These are phyloP conservation scores for Globicephala melas DNA, from an alignment of 2,113 vertebrate species.

Conservation along the genomic window DNA sequence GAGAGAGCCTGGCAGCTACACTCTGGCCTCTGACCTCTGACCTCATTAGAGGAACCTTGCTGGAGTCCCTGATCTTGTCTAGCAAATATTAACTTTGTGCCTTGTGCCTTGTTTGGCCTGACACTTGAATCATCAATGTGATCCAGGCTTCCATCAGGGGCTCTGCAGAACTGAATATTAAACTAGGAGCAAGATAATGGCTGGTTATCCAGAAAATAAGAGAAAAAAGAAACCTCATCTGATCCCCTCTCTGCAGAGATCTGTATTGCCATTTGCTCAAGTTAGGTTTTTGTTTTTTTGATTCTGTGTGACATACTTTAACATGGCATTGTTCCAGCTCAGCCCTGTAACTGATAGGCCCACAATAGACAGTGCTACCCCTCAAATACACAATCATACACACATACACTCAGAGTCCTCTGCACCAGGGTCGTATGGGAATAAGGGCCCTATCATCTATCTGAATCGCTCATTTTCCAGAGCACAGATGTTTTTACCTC, in stretches of 20 bases:
- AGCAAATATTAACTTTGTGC: constrained; percentile 24
- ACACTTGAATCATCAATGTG: constrained; percentile 6
- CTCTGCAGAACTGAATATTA: constrained; percentile 29
- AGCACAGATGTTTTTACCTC: neutral
- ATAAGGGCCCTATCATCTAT: neutral
- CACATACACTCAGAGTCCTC: neutral
- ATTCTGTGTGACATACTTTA: neutral
- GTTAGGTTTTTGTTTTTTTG: neutral
- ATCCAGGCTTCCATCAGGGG: neutral
- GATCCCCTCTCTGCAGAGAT: neutral
- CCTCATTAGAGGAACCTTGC: neutral
- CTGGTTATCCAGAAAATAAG: constrained; percentile 18
- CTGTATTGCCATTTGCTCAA: neutral
- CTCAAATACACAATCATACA: neutral
- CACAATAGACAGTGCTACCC: neutral
- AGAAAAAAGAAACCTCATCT: neutral
- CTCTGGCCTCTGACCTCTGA: neutral
- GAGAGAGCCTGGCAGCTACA: neutral
- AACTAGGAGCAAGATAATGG: neutral
- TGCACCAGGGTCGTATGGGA: neutral
- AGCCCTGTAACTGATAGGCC: neutral
- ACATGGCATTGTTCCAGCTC: neutral
- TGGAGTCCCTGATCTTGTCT: neutral
- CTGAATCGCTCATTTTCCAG: constrained; percentile 8
- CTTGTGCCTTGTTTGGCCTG: neutral